Base-by-base conservation (phyloP, 2,888 invertebrate species). In the Acanthococcus lagerstroemiae region DNA sequence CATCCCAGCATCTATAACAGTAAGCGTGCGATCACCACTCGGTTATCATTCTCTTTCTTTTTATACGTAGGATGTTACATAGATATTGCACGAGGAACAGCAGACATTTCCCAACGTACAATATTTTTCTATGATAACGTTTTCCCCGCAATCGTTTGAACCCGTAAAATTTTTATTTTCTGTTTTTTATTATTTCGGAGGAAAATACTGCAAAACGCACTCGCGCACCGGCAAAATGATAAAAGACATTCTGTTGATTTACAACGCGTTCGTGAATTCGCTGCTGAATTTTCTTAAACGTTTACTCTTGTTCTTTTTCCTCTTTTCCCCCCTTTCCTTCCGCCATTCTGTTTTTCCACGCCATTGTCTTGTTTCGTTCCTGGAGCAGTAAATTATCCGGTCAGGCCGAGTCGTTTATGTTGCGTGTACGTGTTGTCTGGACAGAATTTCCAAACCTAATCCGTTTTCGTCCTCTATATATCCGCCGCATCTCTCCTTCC, bases 91-190 rank as follows among this genome's bases (percentile, higher is more conserved):
- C n/a, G n/a, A n/a, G n/a, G n/a, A n/a, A n/a, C n/a, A n/a, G n/a
- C n/a, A n/a, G n/a, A n/a, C n/a, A n/a, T n/a, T n/a, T n/a, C n/a
- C n/a, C n/a, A n/a, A n/a, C n/a, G n/a, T n/a, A n/a, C n/a, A n/a
- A n/a, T n/a, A n/a, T n/a, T n/a, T n/a, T n/a, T n/a, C n/a, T n/a
- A n/a, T n/a, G n/a, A n/a, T n/a, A n/a, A n/a, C n/a, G n/a, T n/a
- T n/a, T n/a, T 45, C 46, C 46, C 46, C 46, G 5, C 4, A 45
- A 17, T 45, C 46, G 46, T 17, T 45, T 19, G 46, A 17, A 45
- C n/a, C n/a, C n/a, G n/a, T n/a, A 45, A 45, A 45, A 45, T 45
- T 45, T 45, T 45, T 45, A 45, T 45, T 45, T 45, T 45, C 46
- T n/a, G 15, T n/a, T 45, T 45, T 45, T 45, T 45, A 45, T 45